A percentile compares a stretch with the other conserved stretches of the same genome.
Conservation (phyloP, 2,888 invertebrate species). For the Ariolimax columbianus region DNA sequence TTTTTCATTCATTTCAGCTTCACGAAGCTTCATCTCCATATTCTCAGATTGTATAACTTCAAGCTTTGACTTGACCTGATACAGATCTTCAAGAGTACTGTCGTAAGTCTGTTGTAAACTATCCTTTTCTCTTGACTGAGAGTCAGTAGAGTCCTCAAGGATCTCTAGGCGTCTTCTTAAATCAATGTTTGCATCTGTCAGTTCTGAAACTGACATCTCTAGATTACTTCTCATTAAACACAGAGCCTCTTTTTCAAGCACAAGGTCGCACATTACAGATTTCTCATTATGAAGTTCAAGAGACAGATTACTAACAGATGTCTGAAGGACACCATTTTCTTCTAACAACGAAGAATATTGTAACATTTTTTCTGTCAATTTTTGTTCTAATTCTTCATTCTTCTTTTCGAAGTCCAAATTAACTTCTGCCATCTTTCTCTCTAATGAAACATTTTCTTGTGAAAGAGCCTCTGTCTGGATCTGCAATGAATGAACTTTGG, state of each 20-base stretch:
- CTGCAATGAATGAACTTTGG: conserved; percentile 2
- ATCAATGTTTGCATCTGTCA: conserved; percentile 5
- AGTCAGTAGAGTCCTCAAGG: not conserved
- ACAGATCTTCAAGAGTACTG: not conserved
- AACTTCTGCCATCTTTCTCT: not conserved
- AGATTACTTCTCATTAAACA: not conserved
- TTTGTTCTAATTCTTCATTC: not conserved
- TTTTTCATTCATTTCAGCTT: conserved; percentile 8
- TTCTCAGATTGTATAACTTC: conserved; percentile 25
- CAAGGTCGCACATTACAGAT: not conserved
- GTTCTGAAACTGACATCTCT: conserved; percentile 38
- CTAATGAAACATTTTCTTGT: conserved; percentile 14
- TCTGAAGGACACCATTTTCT: not conserved
- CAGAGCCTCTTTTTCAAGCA: conserved; percentile 12
- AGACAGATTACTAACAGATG: conserved; percentile 17
- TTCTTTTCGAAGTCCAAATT: conserved; percentile 4
- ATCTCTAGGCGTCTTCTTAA: conserved; percentile 7
- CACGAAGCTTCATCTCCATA: conserved; percentile 8
- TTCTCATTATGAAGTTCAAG: conserved; percentile 22
- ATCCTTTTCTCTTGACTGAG: not conserved
- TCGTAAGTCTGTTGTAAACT: conserved; percentile 19
- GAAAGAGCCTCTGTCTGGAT: not conserved
- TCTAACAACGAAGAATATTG: not conserved
- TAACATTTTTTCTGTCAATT: conserved; percentile 12
- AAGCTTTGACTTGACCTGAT: not conserved